A percentile compares a stretch with the other conserved stretches of the same genome.
Conservation (phyloP, 2,113 vertebrate genomes). For the Benitochromis conjunctus region DNA sequence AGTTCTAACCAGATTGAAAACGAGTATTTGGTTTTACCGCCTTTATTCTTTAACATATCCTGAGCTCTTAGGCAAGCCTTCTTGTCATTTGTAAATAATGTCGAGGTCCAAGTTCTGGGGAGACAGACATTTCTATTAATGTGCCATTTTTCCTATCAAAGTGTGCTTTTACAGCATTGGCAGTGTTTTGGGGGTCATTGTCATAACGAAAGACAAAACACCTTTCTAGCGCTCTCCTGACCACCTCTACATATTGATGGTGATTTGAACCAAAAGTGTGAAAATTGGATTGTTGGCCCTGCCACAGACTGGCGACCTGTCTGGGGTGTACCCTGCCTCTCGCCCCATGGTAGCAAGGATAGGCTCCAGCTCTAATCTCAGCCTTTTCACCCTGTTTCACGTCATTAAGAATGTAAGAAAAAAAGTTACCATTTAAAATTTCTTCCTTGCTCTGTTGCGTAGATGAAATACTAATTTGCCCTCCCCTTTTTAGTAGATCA, state of each 20-base stretch:
- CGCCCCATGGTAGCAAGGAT: fast-evolving
- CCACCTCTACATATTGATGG: not conserved
- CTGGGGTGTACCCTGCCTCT: not conserved
- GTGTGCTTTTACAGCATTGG: not conserved
- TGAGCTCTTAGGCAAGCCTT: not conserved
- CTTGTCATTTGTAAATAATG: not conserved
- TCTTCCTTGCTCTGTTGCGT: not conserved
- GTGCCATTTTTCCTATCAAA: not conserved
- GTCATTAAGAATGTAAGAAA: not conserved
- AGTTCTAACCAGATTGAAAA: not conserved
- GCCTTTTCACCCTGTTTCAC: not conserved
- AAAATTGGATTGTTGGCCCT: not conserved
- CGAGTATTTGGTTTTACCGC: not conserved
- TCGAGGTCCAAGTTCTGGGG: not conserved
- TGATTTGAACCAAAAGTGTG: not conserved
- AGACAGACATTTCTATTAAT: too few species aligned
- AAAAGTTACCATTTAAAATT: not conserved
- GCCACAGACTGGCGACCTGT: fast-evolving
- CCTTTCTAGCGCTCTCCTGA: not conserved
- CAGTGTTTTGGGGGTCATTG: not conserved
- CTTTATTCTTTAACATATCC: not conserved
- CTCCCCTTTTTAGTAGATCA: not conserved
- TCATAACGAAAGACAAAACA: not conserved
- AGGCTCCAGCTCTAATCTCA: not conserved
- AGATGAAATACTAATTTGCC: not conserved